Base-by-base conservation (phyloP, 2,797 vertebrate species). In the Antrozous pallidus region DNA sequence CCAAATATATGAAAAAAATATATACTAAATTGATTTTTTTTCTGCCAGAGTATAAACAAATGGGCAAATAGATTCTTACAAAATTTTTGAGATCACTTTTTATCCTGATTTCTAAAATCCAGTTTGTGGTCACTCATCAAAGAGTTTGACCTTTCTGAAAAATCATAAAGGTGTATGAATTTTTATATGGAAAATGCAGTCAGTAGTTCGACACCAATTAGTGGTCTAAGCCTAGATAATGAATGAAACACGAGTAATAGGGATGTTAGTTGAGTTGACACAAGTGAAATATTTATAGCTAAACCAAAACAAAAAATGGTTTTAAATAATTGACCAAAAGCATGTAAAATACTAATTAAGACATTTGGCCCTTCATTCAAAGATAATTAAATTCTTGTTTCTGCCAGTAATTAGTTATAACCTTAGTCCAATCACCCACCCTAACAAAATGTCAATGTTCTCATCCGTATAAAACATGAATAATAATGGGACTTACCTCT, bases 41-140 rank as follows among this genome's bases (percentile, higher is more conserved):
- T 75, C 78, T 90, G 20, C 61, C 83, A 51, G 22, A 58, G 17
- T 79, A 1, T 77, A 73, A 81, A 42, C 33, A 90, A 47, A 63
- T 75, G 8, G 40, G 4, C 56, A 88, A 79, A 78, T 20, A 82
- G 33, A 42, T 79, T n/a, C 16, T 77, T 61, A 40, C 5, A 22
- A 36, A 82, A 54, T 33, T 77, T 85, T 94, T 63, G 16, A 80
- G 24, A 67, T 83, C 16, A 70, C 63, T 33, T 87, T 81, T 91
- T 47, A 78, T 90, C 63, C n/a, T 92, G 13, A 78, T 86, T 54
- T 91, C 74, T 92, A 73, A 90, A 96, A 93, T 88, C n/a, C 28
- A 45, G 3, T 24, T 92, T 91, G 51, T 38, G 51, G 58, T 58
- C n/a, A 77, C 14, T 88, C 47, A 84, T 26, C 14, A 91, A 90